Base-by-base conservation (phyloP, 2,797 vertebrate genomes). In the Synanceia verrucosa region DNA sequence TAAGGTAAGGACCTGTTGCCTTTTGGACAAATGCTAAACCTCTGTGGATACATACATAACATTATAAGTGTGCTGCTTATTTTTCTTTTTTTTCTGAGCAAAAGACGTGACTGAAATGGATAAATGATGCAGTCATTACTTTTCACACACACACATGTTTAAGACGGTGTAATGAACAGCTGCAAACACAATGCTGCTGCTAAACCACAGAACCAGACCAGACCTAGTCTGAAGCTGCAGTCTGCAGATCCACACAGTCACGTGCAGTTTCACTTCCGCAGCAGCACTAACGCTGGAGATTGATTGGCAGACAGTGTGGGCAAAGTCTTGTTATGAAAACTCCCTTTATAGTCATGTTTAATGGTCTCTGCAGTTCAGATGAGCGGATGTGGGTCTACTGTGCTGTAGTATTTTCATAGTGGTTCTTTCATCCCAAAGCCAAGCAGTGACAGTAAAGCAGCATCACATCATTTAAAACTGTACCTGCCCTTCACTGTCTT, bases 1-100 rank as follows among this genome's bases (percentile, higher is more conserved):
- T 99, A 89, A 96, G 98, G 97, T 98, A 93, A 93, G 79, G 7
- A 19, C 7, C 12, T 18, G 14, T 4, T 29, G 9, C 28, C 18
- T 50, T 77, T 14, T 41, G 12, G 34, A 47, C 48, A 26, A 21
- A n/a, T 5, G 1, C 16, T 6, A 48, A 34, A 14, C 7, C 16
- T 44, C 31, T 59, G 48, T 71, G n/a, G 23, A n/a, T 36, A 14
- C 33, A 26, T 36, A 10, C n/a, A n/a, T n/a, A n/a, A n/a, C n/a
- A n/a, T n/a, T n/a, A n/a, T n/a, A n/a, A n/a, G n/a, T n/a, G n/a
- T n/a, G n/a, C n/a, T n/a, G n/a, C n/a, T n/a, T n/a, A n/a, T n/a
- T n/a, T n/a, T n/a, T n/a, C n/a, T n/a, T n/a, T 33, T 39, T 63
- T 64, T 31, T 16, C 18, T 10, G 19, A 61, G 9, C 10, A 29